Evolutionary conservation across 2,113 vertebrate species (phyloP).

Genomic region (Peromyscus californicus): DNA sequence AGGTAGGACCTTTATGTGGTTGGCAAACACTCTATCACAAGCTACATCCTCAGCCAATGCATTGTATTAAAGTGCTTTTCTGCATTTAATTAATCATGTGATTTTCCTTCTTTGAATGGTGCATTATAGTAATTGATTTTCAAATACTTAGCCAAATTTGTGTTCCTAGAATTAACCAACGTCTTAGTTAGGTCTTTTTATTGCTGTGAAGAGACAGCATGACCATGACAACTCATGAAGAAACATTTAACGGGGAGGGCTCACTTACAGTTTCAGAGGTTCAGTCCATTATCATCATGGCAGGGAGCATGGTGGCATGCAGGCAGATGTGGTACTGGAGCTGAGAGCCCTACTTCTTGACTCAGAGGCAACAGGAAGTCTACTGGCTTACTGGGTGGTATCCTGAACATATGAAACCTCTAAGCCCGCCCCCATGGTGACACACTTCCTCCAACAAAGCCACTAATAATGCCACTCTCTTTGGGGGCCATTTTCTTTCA

Average conservation of each 20-base stretch:
- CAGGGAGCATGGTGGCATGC: background rate
- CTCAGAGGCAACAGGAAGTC: background rate
- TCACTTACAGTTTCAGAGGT: background rate
- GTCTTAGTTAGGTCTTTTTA: background rate
- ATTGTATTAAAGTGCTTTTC: background rate
- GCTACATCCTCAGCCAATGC: background rate
- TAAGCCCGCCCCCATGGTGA: background rate
- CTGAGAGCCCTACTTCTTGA: background rate
- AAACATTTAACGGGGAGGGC: background rate
- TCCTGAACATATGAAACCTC: background rate
- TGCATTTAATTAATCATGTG: background rate
- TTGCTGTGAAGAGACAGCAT: background rate
- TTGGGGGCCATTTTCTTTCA: background rate
- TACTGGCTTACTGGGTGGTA: background rate
- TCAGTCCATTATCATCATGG: background rate
- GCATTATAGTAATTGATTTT: constrained; percentile 11
- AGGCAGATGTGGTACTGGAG: background rate
- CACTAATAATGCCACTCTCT: background rate
- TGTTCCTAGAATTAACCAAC: background rate
- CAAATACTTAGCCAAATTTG: background rate
- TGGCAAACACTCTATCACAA: background rate
- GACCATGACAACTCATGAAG: background rate
- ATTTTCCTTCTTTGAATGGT: constrained; percentile 15
- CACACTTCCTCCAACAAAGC: background rate
- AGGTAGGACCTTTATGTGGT: background rate